phyloP scores from a whole-genome alignment of 2,113 vertebrate genomes.

The Trematomus loennbergii region DNA sequence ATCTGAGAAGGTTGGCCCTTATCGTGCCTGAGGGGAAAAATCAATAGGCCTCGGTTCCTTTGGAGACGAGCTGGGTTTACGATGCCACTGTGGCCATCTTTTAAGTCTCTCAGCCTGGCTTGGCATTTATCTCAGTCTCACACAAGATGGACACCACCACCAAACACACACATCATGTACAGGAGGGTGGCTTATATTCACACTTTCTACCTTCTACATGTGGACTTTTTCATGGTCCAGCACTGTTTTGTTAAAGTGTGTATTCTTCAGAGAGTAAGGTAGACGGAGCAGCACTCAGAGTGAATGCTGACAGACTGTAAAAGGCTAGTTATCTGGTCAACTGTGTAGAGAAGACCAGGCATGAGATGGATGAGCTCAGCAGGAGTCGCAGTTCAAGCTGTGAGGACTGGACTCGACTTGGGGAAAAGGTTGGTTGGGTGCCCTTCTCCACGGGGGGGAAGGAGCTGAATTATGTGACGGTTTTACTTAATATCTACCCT shows the following conservation, averaged over 20 bases:
- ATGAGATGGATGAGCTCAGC: conserved; percentile 39
- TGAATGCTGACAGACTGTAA: neutral
- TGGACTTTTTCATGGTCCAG: neutral
- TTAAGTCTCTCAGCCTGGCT: conserved; percentile 63
- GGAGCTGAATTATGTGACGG: conserved; percentile 22
- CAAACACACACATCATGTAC: conserved; percentile 11
- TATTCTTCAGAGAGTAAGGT: neutral
- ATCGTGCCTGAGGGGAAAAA: conserved; percentile 75
- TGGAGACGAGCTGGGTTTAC: conserved; percentile 73
- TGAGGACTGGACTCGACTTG: conserved; percentile 19
- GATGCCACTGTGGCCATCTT: conserved; percentile 74
- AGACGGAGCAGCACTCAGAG: neutral
- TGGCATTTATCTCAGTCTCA: conserved; percentile 72
- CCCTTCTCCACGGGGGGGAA: conserved; percentile 2
- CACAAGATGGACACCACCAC: conserved; percentile 61
- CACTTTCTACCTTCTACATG: neutral
- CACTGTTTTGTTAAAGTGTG: conserved; percentile 13
- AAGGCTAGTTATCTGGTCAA: conserved; percentile 30
- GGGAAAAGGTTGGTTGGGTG: conserved; percentile 18
- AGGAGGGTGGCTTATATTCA: neutral
- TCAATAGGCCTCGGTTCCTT: conserved; percentile 79
- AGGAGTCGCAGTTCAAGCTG: conserved; percentile 30
- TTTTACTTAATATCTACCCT: conserved; percentile 7
- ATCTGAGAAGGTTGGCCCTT: conserved; percentile 79
- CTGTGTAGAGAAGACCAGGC: conserved; percentile 9